These are phyloP conservation scores for Taurulus bubalis DNA, from an alignment of 2,113 vertebrate genomes.

Conservation along the genomic window DNA sequence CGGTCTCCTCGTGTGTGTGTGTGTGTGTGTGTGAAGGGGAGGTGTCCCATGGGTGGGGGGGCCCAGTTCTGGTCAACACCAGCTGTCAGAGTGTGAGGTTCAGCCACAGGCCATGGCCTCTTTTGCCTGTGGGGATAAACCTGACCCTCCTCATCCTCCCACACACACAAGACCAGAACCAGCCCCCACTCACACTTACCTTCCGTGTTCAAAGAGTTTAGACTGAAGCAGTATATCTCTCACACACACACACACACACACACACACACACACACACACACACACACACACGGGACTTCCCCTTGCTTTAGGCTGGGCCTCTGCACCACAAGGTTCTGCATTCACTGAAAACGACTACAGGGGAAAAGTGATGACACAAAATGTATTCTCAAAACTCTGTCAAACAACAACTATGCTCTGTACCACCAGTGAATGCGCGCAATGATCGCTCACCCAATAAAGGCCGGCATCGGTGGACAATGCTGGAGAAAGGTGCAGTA, in stretches of 20 bases:
- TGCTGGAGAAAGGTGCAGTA: background rate
- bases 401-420: background rate
- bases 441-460: background rate
- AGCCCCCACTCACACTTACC: slow-evolving; percentile 48
- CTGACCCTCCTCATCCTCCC: slow-evolving; percentile 58
- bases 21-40: slow-evolving; percentile 42
- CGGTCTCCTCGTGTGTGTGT: slow-evolving; percentile 44
- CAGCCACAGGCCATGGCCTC: slow-evolving; percentile 80
- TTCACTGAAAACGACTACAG: slow-evolving; percentile 22
- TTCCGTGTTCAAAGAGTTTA: slow-evolving; percentile 62
- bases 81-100: slow-evolving; percentile 81
- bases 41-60: slow-evolving; percentile 43
- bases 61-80: slow-evolving; percentile 79
- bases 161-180: slow-evolving; percentile 17
- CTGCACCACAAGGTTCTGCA: slow-evolving; percentile 29
- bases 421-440: background rate
- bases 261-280: slow-evolving; percentile 57
- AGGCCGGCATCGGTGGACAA: slow-evolving; percentile 5
- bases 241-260: slow-evolving; percentile 29
- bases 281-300: slow-evolving; percentile 61
- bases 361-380: slow-evolving; percentile 31
- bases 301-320: slow-evolving; percentile 60
- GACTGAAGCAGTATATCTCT: slow-evolving; percentile 41
- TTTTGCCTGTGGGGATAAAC: slow-evolving; percentile 73
- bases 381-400: slow-evolving; percentile 19